Percentiles rank a stretch among this genome's conserved stretches.
Conservation (phyloP, 2,888 invertebrate genomes). For the Luperina testacea region DNA sequence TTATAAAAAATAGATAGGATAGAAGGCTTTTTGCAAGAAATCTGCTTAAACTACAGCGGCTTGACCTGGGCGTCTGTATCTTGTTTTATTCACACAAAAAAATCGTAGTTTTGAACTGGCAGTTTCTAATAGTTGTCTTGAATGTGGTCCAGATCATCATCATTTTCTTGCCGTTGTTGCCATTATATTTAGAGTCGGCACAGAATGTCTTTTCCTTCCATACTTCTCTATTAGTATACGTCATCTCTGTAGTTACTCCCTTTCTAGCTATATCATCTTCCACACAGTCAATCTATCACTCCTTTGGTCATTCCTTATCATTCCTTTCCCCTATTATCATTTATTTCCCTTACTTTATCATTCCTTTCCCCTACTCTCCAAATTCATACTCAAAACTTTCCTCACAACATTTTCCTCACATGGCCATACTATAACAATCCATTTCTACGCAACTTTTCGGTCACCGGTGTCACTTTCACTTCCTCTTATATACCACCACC, state of each 20-base stretch:
- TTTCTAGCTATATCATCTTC: too few species aligned
- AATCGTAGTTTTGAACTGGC: not conserved
- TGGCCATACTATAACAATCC: not conserved
- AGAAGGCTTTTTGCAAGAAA: not conserved
- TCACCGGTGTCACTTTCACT: not conserved
- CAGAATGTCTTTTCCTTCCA: not conserved
- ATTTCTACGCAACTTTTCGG: not conserved
- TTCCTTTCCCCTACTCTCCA: not conserved
- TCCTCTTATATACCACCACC: not conserved
- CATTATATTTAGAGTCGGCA: not conserved
- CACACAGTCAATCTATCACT: too few species aligned
- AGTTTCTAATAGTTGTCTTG: not conserved
- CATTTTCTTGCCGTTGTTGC: not conserved
- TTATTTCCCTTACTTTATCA: too few species aligned
- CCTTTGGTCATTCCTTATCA: not conserved
- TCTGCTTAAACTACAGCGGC: not conserved
- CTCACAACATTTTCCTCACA: not conserved
- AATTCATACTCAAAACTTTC: not conserved
- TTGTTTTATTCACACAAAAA: not conserved
- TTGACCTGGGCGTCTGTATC: not conserved
- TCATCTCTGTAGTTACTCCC: too few species aligned
- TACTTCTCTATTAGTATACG: not conserved
- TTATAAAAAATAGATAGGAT: not conserved
- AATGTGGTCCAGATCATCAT: not conserved
- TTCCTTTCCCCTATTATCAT: too few species aligned